Base-by-base conservation (phyloP, 1,140 invertebrate species). In the Mycetomoellerius zeteki region DNA sequence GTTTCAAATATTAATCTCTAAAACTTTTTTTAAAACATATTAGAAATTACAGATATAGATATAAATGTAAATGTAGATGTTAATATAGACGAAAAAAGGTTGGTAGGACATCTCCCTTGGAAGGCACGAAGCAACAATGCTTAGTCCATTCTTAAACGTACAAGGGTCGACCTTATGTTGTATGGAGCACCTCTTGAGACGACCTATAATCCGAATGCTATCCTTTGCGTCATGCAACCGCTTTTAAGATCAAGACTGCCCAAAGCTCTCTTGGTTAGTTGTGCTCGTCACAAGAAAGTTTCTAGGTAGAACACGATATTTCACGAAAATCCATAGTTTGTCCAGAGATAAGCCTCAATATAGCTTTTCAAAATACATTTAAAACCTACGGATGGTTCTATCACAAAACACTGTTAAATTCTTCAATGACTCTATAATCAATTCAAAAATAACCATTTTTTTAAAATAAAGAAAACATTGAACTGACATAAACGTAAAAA, bases 181-280 rank as follows among this genome's bases (percentile, higher is more conserved):
- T 30, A 76, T 60, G 75, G 60, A 91, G 86, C 60, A 88, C 84
- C 87, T 90, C 89, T 90, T 56, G 78, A 89, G 84, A 81, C 88
- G 73, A 82, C 24, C 82, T 71, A 65, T 86, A 85, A 88, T 80
- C 75, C 56, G 47, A 89, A 85, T 89, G n/a, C 69, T 77, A 60
- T 43, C 60, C 65, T 85, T 86, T 76, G 58, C 80, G 58, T 75
- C 62, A 76, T 47, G 85, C 84, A 54, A 58, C 37, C 69, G 56
- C 80, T 85, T 85, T 91, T 76, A 81, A 84, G 47, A 76, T 27
- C 30, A 73, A 72, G 50, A 54, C 56, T 50, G 21, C 10, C 37
- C 21, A 62, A 52, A 73, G 24, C 54, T 73, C 43, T 52, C 30
- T 65, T 43, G 58, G 64, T 81, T 62, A 54, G 71, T 21, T n/a